These are phyloP conservation scores for Xenopus laevis DNA, from an alignment of 2,113 vertebrate species.

Conservation along the genomic window DNA sequence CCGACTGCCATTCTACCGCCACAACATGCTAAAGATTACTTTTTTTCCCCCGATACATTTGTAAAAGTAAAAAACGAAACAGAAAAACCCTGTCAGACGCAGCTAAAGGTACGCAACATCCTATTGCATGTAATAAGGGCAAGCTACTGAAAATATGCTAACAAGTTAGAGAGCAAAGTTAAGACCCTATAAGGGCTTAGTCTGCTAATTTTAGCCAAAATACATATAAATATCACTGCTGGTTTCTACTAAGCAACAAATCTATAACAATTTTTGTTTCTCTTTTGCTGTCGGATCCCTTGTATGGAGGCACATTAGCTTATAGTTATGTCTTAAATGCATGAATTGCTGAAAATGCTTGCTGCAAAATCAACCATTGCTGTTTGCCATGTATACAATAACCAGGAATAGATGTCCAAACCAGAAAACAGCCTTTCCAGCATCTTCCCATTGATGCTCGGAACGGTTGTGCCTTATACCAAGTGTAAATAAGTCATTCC, in stretches of 20 bases:
- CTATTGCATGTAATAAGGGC: neutral
- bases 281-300: neutral
- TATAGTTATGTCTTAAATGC: neutral
- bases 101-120: neutral
- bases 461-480: too few relatives aligned
- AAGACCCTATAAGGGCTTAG: neutral
- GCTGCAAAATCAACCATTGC: neutral
- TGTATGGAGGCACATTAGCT: neutral
- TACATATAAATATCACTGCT: neutral
- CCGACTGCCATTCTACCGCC: too few relatives aligned
- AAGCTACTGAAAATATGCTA: neutral
- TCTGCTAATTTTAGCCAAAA: neutral
- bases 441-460: too few relatives aligned
- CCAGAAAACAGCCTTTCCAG: too few relatives aligned
- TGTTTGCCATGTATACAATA: neutral
- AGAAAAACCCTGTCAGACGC: neutral
- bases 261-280: neutral
- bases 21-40: too few relatives aligned
- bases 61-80: too few relatives aligned
- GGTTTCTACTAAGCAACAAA: neutral
- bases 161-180: neutral
- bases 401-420: neutral
- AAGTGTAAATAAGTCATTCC: too few relatives aligned
- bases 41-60: too few relatives aligned
- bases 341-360: neutral